Evolutionary conservation across 2,888 invertebrate genomes (phyloP).

Genomic region (Callyntrura guangdongensis): DNA sequence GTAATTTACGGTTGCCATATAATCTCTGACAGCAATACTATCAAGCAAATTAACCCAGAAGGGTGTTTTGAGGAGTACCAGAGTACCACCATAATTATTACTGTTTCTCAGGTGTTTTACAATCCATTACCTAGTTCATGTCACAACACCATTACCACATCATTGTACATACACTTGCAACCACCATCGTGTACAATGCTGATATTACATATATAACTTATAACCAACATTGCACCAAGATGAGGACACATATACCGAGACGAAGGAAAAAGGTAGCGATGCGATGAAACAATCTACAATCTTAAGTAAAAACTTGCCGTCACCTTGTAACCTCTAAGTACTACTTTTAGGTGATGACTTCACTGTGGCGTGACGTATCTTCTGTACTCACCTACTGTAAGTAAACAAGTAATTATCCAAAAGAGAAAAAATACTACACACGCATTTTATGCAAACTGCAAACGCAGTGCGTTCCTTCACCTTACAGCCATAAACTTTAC

Average conservation of each 20-base stretch:
- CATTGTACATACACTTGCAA: not conserved
- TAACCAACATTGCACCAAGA: not conserved
- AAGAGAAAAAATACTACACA: not conserved
- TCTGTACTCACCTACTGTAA: not conserved
- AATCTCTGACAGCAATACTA: too few relatives aligned
- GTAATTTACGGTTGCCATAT: not conserved
- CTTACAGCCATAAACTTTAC: too few relatives aligned
- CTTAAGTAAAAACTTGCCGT: not conserved
- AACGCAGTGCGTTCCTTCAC: too few relatives aligned
- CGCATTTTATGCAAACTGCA: not conserved
- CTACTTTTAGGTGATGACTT: not conserved
- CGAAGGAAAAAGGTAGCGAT: not conserved
- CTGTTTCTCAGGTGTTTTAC: slow-evolving; percentile 3
- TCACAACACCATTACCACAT: slow-evolving; percentile 25
- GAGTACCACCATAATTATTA: slow-evolving; percentile 3
- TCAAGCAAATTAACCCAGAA: not conserved
- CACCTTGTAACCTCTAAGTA: not conserved
- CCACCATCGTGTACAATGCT: not conserved
- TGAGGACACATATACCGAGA: not conserved
- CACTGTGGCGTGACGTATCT: not conserved
- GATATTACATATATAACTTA: too few relatives aligned
- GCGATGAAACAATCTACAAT: not conserved
- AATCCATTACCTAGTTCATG: slow-evolving; percentile 8
- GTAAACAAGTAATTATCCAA: not conserved
- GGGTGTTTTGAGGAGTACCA: not conserved